phyloP scores from a whole-genome alignment of 2,797 vertebrate genomes.

The Taenioides sp. region DNA sequence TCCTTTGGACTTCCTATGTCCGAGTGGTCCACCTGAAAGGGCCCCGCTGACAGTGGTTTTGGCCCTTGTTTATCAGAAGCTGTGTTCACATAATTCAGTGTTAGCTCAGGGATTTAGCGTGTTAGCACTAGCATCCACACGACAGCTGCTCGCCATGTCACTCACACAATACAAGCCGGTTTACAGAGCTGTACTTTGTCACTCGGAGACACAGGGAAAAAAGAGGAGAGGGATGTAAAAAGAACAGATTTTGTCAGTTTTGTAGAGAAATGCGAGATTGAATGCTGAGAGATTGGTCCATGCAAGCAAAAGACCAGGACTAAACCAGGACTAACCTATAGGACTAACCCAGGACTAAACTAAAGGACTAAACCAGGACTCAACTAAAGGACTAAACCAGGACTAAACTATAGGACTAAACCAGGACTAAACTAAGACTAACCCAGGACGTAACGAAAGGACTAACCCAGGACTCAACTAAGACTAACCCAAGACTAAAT shows the following conservation, averaged over 20 bases:
- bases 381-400: no score
- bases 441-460: no score
- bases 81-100: conserved; percentile 60
- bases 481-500: no score
- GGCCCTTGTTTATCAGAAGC: conserved; percentile 48
- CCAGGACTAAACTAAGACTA: no score
- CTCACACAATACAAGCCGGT: conserved; percentile 32
- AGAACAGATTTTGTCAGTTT: not conserved
- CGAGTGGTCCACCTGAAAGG: not conserved
- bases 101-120: conserved; percentile 54
- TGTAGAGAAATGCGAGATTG: not conserved
- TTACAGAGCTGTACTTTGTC: not conserved
- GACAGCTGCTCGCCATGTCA: conserved; percentile 57
- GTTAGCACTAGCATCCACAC: conserved; percentile 41
- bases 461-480: no score
- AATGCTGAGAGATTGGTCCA: not conserved
- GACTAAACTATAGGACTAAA: no score
- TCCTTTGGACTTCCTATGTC: not conserved
- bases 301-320: no score
- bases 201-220: not conserved
- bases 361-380: no score
- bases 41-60: conserved; percentile 12
- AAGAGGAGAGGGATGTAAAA: not conserved
- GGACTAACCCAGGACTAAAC: no score
- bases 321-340: no score